A percentile compares a stretch with the other conserved stretches of the same genome.
phyloP scores from a whole-genome alignment of 2,888 invertebrate species.

The Isoperla grammatica region DNA sequence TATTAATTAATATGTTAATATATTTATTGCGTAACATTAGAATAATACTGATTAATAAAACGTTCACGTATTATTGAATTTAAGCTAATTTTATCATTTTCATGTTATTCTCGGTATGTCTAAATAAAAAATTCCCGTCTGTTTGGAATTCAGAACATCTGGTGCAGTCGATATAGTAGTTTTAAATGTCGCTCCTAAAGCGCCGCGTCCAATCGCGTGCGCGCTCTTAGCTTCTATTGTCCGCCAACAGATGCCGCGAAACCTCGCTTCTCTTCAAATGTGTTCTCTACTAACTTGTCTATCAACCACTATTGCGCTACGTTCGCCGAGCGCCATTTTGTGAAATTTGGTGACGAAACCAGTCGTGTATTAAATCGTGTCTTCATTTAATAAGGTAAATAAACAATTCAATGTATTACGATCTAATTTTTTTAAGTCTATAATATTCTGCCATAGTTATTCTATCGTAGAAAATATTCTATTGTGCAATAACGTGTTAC shows the following conservation, averaged over 20 bases:
- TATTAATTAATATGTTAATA: no score
- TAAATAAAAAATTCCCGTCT: no score
- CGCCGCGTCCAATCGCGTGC: neutral
- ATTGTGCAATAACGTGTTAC: neutral
- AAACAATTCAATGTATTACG: constrained; percentile 13
- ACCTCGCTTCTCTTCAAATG: neutral
- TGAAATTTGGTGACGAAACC: constrained; percentile 19
- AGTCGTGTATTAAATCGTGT: constrained; percentile 12
- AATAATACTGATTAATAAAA: no score
- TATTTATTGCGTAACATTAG: no score
- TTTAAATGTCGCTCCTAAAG: no score
- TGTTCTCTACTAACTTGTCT: neutral
- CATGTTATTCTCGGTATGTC: no score
- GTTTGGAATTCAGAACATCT: no score
- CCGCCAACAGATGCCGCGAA: constrained; percentile 1
- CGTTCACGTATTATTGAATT: no score
- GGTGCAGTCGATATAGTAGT: no score
- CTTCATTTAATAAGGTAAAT: constrained; percentile 13
- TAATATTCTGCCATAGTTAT: neutral
- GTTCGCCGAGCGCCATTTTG: constrained; percentile 15
- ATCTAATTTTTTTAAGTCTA: neutral
- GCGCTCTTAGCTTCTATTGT: neutral
- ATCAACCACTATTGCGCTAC: neutral
- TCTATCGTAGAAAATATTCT: neutral
- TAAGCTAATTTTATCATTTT: no score